Evolutionary conservation across 2,113 vertebrate species (phyloP), one percentile per base, ranked within the genome.

Genomic region (Passerina amoena): DNA sequence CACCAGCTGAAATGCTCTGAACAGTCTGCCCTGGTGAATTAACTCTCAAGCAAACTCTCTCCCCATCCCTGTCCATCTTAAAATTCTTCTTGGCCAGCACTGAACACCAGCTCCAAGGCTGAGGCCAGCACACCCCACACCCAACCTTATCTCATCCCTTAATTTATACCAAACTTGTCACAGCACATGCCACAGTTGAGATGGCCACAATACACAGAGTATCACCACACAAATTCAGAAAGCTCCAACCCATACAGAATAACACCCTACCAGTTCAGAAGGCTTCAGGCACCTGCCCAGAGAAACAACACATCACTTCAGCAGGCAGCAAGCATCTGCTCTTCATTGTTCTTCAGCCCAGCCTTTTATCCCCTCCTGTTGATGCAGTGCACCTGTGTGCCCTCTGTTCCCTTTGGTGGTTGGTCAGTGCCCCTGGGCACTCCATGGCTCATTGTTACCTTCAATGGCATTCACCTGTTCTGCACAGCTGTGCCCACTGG

Each of bases 51-150:
- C 17, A 11, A 88, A 85, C 78, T 66, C 66, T 61, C 24, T 63
- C 38, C 31, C 38, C 51, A 60, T 4, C 11, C 15, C 31, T 35
- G 1, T 6, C 38, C 12, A 6, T 44, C 28, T 64, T n/a, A n/a
- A 37, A 72, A 59, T 0, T 1, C 42, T 64, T 28, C 4, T 21
- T 61, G 14, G 63, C 35, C 4, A 4, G 57, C 65, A 68, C 17
- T 0, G 0, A 18, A 2, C 33, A 50, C 10, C 37, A 54, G 2
- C 6, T 35, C 12, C 4, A 17, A 0, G 1, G 38, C 40, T 22
- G 9, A 75, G 48, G 30, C 0, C 25, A 66, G 35, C 30, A 71
- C 4, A 37, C 0, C 9, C 38, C 19, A 11, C 3, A 5, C 3
- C 10, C 44, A 71, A 3, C 5, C 4, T 38, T 22, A 45, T 2